Conservation (phyloP, 2,888 invertebrate species). For the Sycophila texana region DNA sequence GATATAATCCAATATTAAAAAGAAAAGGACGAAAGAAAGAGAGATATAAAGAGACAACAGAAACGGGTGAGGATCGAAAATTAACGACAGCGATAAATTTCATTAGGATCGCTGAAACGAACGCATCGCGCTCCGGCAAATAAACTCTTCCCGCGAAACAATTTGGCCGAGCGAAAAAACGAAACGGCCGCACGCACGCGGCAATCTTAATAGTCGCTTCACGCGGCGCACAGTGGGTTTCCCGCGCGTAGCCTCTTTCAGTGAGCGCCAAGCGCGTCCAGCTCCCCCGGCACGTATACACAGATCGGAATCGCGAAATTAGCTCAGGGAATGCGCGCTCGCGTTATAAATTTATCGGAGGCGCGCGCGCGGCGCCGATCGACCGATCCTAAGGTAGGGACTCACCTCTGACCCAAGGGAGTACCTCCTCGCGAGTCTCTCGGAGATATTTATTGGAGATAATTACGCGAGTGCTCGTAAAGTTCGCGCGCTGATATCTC, state of each 20-base stretch:
- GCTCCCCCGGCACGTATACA: background rate
- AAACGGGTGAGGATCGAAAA: too few relatives aligned
- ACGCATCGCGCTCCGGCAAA: background rate
- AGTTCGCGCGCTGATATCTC: conserved; percentile 71
- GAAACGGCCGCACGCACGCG: conserved; percentile 6
- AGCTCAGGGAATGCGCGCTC: conserved; percentile 57
- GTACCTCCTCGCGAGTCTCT: conserved; percentile 57
- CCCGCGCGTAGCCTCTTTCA: background rate
- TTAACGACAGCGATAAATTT: background rate
- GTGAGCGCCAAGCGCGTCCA: background rate
- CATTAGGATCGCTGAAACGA: background rate
- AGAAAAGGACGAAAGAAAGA: too few relatives aligned
- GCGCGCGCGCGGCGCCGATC: conserved; percentile 69
- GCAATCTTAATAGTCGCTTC: conserved; percentile 56
- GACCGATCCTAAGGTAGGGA: conserved; percentile 71
- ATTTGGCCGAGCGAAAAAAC: too few relatives aligned
- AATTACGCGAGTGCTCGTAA: conserved; percentile 75
- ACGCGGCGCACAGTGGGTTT: conserved; percentile 53
- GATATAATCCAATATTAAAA: too few relatives aligned
- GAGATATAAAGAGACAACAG: too few relatives aligned
- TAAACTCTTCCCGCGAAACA: conserved; percentile 5
- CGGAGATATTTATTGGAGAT: conserved; percentile 75
- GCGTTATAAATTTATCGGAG: conserved; percentile 70
- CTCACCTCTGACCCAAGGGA: conserved; percentile 71
- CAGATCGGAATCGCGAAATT: conserved; percentile 67